A percentile compares a stretch with the other conserved stretches of the same genome.
Conservation (phyloP, 1,140 invertebrate species). For the Drosophila kepulauana region DNA sequence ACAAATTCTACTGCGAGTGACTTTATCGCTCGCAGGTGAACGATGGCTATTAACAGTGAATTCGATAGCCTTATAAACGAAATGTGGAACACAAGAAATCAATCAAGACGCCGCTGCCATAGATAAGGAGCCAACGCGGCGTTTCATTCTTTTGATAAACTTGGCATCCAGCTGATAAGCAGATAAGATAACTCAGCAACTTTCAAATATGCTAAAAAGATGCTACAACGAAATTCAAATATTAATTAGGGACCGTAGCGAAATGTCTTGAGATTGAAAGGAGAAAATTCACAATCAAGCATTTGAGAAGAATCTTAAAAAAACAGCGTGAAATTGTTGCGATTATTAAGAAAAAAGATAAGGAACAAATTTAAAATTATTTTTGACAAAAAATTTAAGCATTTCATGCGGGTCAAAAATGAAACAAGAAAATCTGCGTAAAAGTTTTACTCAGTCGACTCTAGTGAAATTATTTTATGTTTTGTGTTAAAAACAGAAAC, state of each 20-base stretch:
- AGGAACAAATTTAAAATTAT: too few species aligned
- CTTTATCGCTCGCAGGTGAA: constrained; percentile 34
- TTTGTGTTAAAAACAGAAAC: too few species aligned
- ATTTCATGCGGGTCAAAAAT: too few species aligned
- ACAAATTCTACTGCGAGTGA: constrained; percentile 16
- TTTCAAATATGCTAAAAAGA: constrained; percentile 16
- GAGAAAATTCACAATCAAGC: background rate
- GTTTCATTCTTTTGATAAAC: constrained; percentile 51
- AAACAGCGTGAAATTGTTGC: background rate
- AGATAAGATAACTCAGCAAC: constrained; percentile 40
- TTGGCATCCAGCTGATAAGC: constrained; percentile 34
- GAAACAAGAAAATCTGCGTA: too few species aligned
- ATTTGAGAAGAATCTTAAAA: too few species aligned
- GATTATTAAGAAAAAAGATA: too few species aligned
- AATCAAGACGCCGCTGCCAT: constrained; percentile 43
- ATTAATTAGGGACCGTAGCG: background rate
- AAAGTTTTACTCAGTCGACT: too few species aligned
- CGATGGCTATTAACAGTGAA: constrained; percentile 32
- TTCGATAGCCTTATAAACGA: constrained; percentile 53
- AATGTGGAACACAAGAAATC: constrained; percentile 54
- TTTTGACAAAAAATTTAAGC: too few species aligned
- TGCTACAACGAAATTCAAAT: background rate
- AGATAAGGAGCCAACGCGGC: constrained; percentile 30
- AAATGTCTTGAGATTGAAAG: background rate
- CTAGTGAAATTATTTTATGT: too few species aligned